Evolutionary conservation across 2,113 vertebrate species (phyloP), one percentile per base, ranked within the genome.

Genomic region (Salvelinus namaycush): DNA sequence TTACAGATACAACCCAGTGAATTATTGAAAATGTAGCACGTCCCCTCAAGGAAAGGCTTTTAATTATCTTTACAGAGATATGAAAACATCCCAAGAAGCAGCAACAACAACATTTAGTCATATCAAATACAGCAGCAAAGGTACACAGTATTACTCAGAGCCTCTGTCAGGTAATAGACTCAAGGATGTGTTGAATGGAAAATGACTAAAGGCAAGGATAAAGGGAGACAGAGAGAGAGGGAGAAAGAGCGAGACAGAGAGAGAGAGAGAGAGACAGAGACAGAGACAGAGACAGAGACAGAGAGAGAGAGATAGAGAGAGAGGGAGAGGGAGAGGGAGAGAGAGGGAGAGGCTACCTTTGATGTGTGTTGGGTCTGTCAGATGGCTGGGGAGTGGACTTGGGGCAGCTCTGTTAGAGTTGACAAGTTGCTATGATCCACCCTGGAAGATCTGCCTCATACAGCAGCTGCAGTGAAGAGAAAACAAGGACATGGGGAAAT

Each of bases 331-430:
- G 31, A 31, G 11, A 16, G 24, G 29, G 6, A 69, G 74, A 39
- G 34, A 39, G 59, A 20, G 24, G 16, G 70, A 7, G 34, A 39
- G 34, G 13, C 70, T 92, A 92, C 91, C 92, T 93, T 90, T 89
- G 90, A 91, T 83, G 88, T 84, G 20, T 7, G 29, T 72, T 11
- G 76, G 68, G 68, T 78, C 84, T 70, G 87, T 90, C 85, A 86
- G 86, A 84, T 78, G 75, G 72, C 72, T 78, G 75, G 72, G 70
- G 49, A 87, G 79, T 73, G 83, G 83, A 87, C 79, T 27, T 79
- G 80, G 67, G 51, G 65, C 79, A 80, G 39, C 9, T 44, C 39
- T 44, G 82, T 44, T 44, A 44, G 9, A 44, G 39, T 44, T 44
- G 39, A 44, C 27, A 74, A 27, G 64, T 76, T 44, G 39, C 84